These are phyloP conservation scores for Sigmodon hispidus DNA, from an alignment of 2,113 vertebrate genomes.

Conservation along the genomic window DNA sequence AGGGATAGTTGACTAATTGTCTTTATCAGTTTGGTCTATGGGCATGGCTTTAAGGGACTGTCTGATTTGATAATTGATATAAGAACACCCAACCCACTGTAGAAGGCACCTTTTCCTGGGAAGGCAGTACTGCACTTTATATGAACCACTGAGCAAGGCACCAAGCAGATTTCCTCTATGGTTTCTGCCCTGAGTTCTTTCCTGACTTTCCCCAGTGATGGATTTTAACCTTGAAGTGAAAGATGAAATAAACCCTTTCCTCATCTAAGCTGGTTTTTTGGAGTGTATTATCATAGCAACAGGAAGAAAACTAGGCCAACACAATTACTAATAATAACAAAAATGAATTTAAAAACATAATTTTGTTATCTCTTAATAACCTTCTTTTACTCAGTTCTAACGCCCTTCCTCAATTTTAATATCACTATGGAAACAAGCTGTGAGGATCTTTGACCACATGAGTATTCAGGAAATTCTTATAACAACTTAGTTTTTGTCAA, in stretches of 20 bases:
- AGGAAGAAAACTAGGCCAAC: not conserved
- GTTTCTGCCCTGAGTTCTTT: not conserved
- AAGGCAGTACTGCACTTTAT: not conserved
- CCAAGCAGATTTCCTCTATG: not conserved
- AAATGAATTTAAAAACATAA: not conserved
- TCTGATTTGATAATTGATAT: not conserved
- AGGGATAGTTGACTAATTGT: not conserved
- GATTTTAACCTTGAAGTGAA: not conserved
- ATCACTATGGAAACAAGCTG: not conserved
- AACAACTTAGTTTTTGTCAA: not conserved
- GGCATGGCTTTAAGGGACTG: not conserved
- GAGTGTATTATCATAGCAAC: not conserved
- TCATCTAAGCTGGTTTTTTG: not conserved
- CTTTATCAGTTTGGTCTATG: not conserved
- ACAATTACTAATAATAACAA: constrained; percentile 14
- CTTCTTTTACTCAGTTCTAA: not conserved
- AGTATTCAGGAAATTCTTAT: not conserved
- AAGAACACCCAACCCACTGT: not conserved
- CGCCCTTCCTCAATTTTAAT: not conserved
- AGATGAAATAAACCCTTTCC: not conserved
- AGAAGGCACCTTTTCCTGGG: not conserved
- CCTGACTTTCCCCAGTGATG: not conserved
- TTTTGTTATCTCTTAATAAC: not conserved
- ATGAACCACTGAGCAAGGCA: not conserved
- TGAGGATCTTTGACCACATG: not conserved